Conservation (phyloP, 1,140 invertebrate genomes). For the Monochamus saltuarius region DNA sequence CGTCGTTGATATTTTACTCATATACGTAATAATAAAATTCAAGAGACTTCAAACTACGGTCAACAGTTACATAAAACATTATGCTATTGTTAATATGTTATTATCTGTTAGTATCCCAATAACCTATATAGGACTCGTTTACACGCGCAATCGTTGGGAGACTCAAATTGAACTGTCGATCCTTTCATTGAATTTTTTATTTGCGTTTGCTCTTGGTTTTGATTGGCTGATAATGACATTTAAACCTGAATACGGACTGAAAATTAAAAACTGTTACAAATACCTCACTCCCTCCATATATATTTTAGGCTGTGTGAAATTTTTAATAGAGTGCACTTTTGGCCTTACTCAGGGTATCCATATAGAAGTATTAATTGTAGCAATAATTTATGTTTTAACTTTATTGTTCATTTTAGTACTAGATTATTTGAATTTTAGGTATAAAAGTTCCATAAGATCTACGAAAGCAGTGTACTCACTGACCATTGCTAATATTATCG, state of each 20-base stretch:
- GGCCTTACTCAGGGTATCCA: too few species aligned
- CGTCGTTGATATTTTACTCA: neutral
- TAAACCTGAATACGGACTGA: too few species aligned
- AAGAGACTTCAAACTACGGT: conserved; percentile 3
- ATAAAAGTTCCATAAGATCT: too few species aligned
- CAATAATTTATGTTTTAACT: too few species aligned
- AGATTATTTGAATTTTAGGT: too few species aligned
- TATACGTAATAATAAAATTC: neutral
- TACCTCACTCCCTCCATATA: too few species aligned
- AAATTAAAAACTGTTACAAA: too few species aligned
- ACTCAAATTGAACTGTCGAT: neutral
- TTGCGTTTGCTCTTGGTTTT: neutral
- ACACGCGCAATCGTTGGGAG: neutral
- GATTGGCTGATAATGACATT: neutral
- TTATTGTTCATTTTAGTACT: too few species aligned
- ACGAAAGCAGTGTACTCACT: neutral
- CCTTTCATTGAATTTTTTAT: neutral
- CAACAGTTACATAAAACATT: conserved; percentile 7
- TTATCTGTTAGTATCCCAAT: neutral
- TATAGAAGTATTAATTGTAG: too few species aligned
- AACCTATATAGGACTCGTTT: neutral
- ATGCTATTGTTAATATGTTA: conserved; percentile 1
- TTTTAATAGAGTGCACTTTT: too few species aligned
- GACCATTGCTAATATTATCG: neutral
- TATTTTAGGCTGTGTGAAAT: too few species aligned